phyloP scores from a whole-genome alignment of 2,888 invertebrate species.

The Microctonus aethiopoides region DNA sequence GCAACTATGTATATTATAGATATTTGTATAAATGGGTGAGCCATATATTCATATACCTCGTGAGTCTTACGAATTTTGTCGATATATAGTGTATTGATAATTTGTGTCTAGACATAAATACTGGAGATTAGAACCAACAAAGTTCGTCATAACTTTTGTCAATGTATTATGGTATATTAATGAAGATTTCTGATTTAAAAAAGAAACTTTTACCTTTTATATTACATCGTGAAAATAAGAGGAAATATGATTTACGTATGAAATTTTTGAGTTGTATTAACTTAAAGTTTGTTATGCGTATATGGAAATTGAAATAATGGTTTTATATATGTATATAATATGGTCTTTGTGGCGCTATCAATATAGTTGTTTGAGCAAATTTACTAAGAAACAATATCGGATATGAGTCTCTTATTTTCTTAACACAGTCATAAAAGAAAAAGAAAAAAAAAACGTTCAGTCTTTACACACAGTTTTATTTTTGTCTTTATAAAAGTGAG shows the following conservation, averaged over 20 bases:
- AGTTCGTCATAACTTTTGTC: not conserved
- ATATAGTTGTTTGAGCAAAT: not conserved
- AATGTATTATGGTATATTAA: not conserved
- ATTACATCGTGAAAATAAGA: not conserved
- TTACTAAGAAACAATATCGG: not conserved
- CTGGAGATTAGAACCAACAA: not conserved
- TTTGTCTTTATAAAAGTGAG: not conserved
- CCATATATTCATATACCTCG: not conserved
- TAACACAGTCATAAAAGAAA: not conserved
- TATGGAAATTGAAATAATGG: not conserved
- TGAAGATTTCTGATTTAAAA: not conserved
- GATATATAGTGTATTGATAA: not conserved
- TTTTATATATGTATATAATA: not conserved
- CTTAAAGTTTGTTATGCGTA: not conserved
- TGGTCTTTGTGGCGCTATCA: not conserved
- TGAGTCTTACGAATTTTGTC: not conserved
- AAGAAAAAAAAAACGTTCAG: not conserved
- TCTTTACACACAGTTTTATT: not conserved
- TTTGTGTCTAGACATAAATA: not conserved
- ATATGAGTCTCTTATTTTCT: not conserved
- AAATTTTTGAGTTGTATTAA: not conserved
- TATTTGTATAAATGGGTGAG: not conserved
- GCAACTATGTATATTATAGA: too few relatives aligned
- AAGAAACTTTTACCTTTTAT: not conserved
- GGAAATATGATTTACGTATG: not conserved